A percentile compares a stretch with the other conserved stretches of the same genome.
Evolutionary conservation across 2,113 vertebrate genomes (phyloP).

Genomic region (Bufo bufo): DNA sequence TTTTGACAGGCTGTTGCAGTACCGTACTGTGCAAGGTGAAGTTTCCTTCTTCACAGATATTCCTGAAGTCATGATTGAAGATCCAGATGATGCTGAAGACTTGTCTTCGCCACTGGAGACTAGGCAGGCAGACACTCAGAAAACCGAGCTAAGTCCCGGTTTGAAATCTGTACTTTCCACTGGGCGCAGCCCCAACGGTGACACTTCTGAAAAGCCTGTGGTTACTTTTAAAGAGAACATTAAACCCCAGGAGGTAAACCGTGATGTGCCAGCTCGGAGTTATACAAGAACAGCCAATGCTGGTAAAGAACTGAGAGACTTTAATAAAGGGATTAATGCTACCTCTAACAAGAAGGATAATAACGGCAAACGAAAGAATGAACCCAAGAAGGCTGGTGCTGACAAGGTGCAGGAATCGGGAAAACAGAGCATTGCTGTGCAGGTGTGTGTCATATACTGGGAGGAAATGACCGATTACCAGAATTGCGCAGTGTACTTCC

Average conservation of each 20-base stretch:
- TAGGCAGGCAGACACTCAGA: conserved; percentile 76
- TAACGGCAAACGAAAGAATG: conserved; percentile 87
- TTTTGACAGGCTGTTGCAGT: conserved; percentile 86
- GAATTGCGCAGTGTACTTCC: background rate
- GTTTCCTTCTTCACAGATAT: conserved; percentile 92
- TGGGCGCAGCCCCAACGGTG: conserved; percentile 84
- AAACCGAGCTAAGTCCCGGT: conserved; percentile 78
- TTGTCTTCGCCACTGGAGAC: conserved; percentile 86
- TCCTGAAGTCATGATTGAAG: conserved; percentile 86
- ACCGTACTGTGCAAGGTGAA: conserved; percentile 83
- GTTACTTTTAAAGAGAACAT: conserved; percentile 98
- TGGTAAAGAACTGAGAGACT: conserved; percentile 81
- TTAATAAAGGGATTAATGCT: conserved; percentile 75
- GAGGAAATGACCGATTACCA: background rate
- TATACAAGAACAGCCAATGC: conserved; percentile 79
- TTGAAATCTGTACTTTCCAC: conserved; percentile 91
- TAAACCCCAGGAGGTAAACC: conserved; percentile 87
- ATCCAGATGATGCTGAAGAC: conserved; percentile 87
- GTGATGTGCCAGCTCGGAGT: conserved; percentile 75
- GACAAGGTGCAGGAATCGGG: conserved; percentile 82
- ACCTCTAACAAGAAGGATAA: conserved; percentile 82
- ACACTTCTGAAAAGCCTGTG: conserved; percentile 85
- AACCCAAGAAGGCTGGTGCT: conserved; percentile 79
- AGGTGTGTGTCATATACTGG: conserved; percentile 70
- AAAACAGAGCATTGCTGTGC: conserved; percentile 83